Percentiles rank a stretch among this genome's conserved stretches.
Conservation (phyloP, 2,113 vertebrate genomes). For the Pterophyllum scalare region DNA sequence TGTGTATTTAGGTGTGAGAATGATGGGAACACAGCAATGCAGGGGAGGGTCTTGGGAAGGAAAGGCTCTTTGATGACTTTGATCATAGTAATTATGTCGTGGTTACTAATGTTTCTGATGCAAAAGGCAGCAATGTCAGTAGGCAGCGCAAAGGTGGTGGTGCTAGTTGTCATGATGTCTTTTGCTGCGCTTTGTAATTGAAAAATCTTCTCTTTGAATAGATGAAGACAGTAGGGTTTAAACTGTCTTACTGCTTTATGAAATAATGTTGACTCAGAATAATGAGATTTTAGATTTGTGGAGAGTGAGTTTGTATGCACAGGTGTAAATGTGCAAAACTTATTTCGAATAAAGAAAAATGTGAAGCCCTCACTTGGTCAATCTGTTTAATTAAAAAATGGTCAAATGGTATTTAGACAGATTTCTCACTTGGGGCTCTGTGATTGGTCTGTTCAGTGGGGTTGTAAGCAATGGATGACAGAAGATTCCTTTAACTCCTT, state of each 20-base stretch:
- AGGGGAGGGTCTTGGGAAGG: not conserved
- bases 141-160: not conserved
- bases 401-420: not conserved
- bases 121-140: not conserved
- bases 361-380: not conserved
- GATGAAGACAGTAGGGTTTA: not conserved
- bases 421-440: not conserved
- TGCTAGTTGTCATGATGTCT: not conserved
- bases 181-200: not conserved
- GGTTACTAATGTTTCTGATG: constrained; percentile 7
- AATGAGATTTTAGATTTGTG: not conserved
- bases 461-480: not conserved
- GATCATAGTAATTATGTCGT: constrained; percentile 23
- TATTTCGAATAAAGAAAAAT: not conserved
- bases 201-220: not conserved
- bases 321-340: not conserved
- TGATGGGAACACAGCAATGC: not conserved
- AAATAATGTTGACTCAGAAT: constrained; percentile 9
- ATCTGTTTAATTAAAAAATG: not conserved
- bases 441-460: not conserved
- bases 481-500: not conserved
- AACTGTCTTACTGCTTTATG: not conserved
- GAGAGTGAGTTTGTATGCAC: not conserved
- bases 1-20: not conserved
- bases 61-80: constrained; percentile 6